Percentiles rank a stretch among this genome's conserved stretches.
These are phyloP conservation scores for Numenius phaeopus DNA, from an alignment of 2,797 vertebrate species.

Conservation along the genomic window DNA sequence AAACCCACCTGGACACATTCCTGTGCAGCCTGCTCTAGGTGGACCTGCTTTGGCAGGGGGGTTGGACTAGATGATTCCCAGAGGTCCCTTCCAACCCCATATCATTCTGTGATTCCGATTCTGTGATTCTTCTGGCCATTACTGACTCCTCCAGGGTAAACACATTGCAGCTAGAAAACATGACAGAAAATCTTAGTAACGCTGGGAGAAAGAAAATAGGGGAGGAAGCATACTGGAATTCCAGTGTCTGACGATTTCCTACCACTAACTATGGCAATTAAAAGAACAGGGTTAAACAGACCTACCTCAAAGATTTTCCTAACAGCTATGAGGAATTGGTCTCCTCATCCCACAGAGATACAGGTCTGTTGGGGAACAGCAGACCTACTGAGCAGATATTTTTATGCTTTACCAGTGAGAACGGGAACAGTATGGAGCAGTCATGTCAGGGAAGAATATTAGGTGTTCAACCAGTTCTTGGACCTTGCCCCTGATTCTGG, in stretches of 20 bases:
- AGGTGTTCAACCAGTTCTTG: not conserved
- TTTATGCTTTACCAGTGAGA: not conserved
- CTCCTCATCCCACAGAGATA: not conserved
- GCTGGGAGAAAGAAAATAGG: not conserved
- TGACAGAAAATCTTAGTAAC: not conserved
- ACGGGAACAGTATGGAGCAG: not conserved
- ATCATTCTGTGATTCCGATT: too few relatives aligned
- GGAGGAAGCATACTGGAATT: not conserved
- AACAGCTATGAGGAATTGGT: accelerated
- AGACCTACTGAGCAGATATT: accelerated
- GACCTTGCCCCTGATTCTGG: not conserved
- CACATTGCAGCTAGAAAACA: not conserved
- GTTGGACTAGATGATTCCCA: too few relatives aligned
- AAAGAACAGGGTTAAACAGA: not conserved
- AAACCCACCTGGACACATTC: too few relatives aligned
- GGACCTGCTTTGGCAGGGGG: too few relatives aligned
- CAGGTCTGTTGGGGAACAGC: not conserved
- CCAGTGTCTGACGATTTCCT: not conserved
- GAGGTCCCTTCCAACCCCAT: too few relatives aligned
- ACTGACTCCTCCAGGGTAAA: not conserved
- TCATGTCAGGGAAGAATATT: not conserved
- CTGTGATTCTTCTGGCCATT: not conserved
- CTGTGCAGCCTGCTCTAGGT: too few relatives aligned
- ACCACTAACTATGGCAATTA: accelerated
- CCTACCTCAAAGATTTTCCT: not conserved